Conservation (phyloP, 30 jellyfish, hydroid and myxozoan species). For the Aurelia sp. region DNA sequence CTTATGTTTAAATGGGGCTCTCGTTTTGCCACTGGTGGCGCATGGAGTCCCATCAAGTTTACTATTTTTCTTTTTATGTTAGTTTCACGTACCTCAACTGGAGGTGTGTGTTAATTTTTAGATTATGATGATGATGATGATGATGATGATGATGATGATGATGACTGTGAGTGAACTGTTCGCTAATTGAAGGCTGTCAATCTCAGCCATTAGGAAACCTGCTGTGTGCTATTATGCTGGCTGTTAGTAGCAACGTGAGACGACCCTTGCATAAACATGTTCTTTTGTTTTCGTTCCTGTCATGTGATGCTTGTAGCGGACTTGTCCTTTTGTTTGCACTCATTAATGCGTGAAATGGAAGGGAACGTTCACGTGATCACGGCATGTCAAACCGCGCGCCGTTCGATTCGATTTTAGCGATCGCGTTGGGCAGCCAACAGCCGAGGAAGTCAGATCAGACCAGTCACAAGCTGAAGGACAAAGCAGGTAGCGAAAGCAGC, state of each 20-base stretch:
- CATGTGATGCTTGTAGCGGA: slow-evolving; percentile 35
- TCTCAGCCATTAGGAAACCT: background rate
- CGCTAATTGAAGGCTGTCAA: background rate
- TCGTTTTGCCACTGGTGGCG: too few species aligned
- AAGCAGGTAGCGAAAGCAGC: slow-evolving; percentile 32
- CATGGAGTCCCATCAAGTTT: too few species aligned
- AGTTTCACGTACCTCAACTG: too few species aligned
- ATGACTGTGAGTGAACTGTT: too few species aligned
- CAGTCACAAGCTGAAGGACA: background rate
- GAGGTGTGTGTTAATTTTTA: too few species aligned
- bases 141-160: too few species aligned
- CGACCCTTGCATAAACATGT: slow-evolving; percentile 1
- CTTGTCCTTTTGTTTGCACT: slow-evolving; percentile 72
- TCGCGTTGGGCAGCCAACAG: background rate
- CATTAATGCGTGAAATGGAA: slow-evolving; percentile 65
- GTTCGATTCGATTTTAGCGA: slow-evolving; percentile 5
- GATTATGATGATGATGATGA: too few species aligned
- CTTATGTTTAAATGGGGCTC: too few species aligned
- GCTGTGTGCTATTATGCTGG: background rate
- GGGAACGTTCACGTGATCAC: slow-evolving; percentile 45
- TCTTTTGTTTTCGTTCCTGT: slow-evolving; percentile 12
- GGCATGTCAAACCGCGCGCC: slow-evolving; percentile 83
- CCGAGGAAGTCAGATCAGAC: too few species aligned
- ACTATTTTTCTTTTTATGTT: too few species aligned
- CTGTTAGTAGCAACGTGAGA: slow-evolving; percentile 48